Evolutionary conservation across 2,113 vertebrate genomes (phyloP), one percentile per base, ranked within the genome.

Genomic region (Sisor rabdophorus): DNA sequence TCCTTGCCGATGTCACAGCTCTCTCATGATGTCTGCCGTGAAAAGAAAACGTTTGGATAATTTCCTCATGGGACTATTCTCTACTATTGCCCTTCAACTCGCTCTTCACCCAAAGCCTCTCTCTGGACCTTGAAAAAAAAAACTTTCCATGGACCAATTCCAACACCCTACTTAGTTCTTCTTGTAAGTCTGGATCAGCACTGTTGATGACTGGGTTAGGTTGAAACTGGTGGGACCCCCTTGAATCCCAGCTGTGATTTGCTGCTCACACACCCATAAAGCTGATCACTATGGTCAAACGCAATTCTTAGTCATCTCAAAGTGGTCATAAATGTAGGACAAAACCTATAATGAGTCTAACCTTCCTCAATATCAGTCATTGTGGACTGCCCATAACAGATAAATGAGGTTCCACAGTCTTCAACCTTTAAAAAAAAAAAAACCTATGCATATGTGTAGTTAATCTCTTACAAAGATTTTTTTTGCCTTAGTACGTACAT

Each of bases 1-100:
- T 75, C 83, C 83, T 83, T 82, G 81, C 59, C n/a, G 76, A 55
- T 75, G 79, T 81, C 80, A 83, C 4, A 68, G 68, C 78, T 73
- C 60, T 75, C 74, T 76, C 60, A 69, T 60, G 52, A 78, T 61
- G 69, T 82, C 73, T 78, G 61, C 73, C 30, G 58, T 76, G 83
- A 75, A 76, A 76, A 72, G 61, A 74, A 81, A 82, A 83, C 73
- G 53, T 85, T 79, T 77, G 75, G 70, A 79, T 79, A 70, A 32
- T 65, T 32, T 48, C 63, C 81, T 79, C 79, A 68, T 44, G 58
- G 77, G 79, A 80, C 55, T 59, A 75, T 71, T 79, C 58, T 83
- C 63, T 78, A 63, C 64, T 59, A 64, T 75, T 80, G 79, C 73
- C 84, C 84, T 83, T 85, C 79, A 75, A 74, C 50, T 71, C 17